Evolutionary conservation across 2,797 vertebrate genomes (phyloP), one percentile per base, ranked within the genome.

Genomic region (Sebastes hopkinsi): DNA sequence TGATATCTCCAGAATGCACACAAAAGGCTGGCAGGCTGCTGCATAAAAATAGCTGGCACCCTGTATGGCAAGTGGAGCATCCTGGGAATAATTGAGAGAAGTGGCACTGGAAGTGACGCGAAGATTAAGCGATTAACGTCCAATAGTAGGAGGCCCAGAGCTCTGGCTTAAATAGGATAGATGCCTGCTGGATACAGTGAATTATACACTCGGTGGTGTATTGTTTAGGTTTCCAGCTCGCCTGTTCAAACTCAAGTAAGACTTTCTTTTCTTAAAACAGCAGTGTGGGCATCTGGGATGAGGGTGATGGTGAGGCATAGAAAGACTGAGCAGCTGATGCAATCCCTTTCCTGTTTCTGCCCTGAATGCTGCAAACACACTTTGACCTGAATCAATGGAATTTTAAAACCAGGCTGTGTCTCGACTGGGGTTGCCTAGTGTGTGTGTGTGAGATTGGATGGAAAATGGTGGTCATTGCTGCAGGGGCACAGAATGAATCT

Each of bases 81-180:
- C 84, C 82, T 79, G 87, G 81, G 91, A 93, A 92, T 90, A 91
- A 92, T 90, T 91, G 89, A 91, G 84, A 87, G 86, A 87, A 92
- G 88, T 89, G 89, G 87, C 80, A 46, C 80, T 89, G 79, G 82
- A 91, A 91, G 89, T 90, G 86, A 93, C 61, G 87, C 58, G 38
- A 84, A 93, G 92, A 93, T 94, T 92, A 93, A 91, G 88, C 71
- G 91, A 94, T 95, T 94, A 94, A 88, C 86, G 82, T 82, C 71
- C 76, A 78, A 42, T 70, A 84, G 82, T 75, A 76, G 50, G 73
- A 78, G 82, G 86, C 85, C 87, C 72, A 74, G 78, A 89, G 77
- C 65, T 76, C 18, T 82, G 86, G 68, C 77, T 92, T 86, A 87
- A 91, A 88, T 25, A 72, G 80, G 83, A 88, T 86, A 81, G 83